Percentiles rank a stretch among this genome's conserved stretches.
Evolutionary conservation across 2,888 invertebrate species (phyloP).

Genomic region (Caenorhabditis zanzibari): DNA sequence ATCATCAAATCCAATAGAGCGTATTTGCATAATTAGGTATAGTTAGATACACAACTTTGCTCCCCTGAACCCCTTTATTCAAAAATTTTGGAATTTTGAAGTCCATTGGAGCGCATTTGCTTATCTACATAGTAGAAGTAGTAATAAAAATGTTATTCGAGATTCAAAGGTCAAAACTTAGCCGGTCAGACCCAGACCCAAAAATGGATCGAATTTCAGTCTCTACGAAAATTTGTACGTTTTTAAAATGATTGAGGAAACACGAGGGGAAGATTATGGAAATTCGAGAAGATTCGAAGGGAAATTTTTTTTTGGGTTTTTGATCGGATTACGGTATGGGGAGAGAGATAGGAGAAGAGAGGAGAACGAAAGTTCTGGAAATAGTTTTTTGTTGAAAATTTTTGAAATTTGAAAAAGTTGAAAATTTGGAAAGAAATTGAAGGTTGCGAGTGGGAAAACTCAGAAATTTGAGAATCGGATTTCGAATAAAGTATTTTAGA

Average conservation of each 20-base stretch:
- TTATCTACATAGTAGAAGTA: neutral
- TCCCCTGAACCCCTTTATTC: too few relatives aligned
- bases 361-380: neutral
- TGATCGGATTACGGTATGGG: constrained; percentile 48
- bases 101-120: constrained; percentile 7
- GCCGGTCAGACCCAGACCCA: too few relatives aligned
- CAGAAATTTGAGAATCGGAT: too few relatives aligned
- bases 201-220: constrained; percentile 23
- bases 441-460: too few relatives aligned
- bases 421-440: too few relatives aligned
- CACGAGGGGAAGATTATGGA: constrained; percentile 44
- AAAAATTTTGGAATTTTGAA: neutral
- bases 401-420: neutral
- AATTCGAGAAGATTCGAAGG: constrained; percentile 50
- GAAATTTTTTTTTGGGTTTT: neutral
- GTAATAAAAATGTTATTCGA: constrained; percentile 15
- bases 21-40: too few relatives aligned
- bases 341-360: neutral
- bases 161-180: neutral
- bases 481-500: too few relatives aligned
- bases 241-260: constrained; percentile 1
- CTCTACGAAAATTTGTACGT: constrained; percentile 26
- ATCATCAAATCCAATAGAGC: too few relatives aligned
- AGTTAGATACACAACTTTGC: too few relatives aligned
- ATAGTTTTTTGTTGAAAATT: too few relatives aligned